Base-by-base conservation (phyloP, 2,797 vertebrate species). In the Sphenodon punctatus region DNA sequence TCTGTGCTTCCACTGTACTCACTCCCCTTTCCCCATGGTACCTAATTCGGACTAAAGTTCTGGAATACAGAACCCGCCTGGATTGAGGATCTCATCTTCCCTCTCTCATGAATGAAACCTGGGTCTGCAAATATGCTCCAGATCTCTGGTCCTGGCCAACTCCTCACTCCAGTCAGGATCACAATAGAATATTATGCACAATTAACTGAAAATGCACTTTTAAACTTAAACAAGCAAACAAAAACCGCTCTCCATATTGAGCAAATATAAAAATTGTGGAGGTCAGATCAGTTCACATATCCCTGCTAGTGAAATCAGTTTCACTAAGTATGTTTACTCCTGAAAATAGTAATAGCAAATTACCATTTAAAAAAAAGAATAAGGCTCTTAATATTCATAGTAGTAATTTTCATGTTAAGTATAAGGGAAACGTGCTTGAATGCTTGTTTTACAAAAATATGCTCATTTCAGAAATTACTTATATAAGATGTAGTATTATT, bases 251-350 rank as follows among this genome's bases (percentile, higher is more conserved):
- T 30, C 15, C 49, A 36, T 59, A 30, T 32, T 34, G 23, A 68
- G 49, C n/a, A 8, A 10, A 49, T 49, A 73, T 16, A 61, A 67
- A 36, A 77, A 82, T 2, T 25, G 27, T 39, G 20, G 58, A 11
- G 10, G 16, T 42, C 49, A 22, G 36, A n/a, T 14, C 36, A 55
- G 58, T 36, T 69, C 0, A 0, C 10, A 65, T 10, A 70, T 2
- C 7, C 22, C 20, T 67, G 36, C 8, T n/a, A 77, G 36, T 8
- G 2, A 53, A 25, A 59, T 60, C 53, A 9, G 70, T 84, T 70
- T 53, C 14, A 75, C 53, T 22, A 55, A 45, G 34, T 38, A 11
- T 25, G 53, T 88, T 91, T 91, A 93, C 86, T 91, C 87, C 90
- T 91, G 89, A 91, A 92, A 88, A 73, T 67, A 85, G 65, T 6